Evolutionary conservation across 2,797 vertebrate species (phyloP), one percentile per base, ranked within the genome.

Genomic region (Dromococcyx pavoninus): DNA sequence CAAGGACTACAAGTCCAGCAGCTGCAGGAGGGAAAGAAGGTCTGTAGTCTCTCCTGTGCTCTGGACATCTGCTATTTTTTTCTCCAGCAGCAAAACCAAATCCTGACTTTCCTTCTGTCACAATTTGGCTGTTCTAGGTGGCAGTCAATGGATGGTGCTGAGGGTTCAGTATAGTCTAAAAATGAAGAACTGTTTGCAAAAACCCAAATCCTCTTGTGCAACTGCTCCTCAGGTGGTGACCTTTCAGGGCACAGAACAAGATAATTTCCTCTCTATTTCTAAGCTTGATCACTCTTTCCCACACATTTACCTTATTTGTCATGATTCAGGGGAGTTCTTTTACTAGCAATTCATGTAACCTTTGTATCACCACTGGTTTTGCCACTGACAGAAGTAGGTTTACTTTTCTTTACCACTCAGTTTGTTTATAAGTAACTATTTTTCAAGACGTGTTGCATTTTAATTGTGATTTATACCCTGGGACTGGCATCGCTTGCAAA

Each of bases 91-190:
- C 60, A 41, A 74, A 39, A 7, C 56, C 4, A 74, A 41, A 50
- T 62, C 30, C 35, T n/a, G 18, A 5, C 70, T 64, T 86, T 62
- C 65, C 65, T 56, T 41, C 67, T 56, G 77, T 61, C 32, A 4
- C 7, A 37, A 28, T 24, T 27, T 0, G 1, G 24, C 30, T 35
- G 27, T 7, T 62, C 35, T 4, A 30, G 14, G 17, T 46, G 25
- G 18, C 23, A 19, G 43, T 15, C 58, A 19, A 19, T 0, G 27
- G 24, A 58, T 9, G 17, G 39, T 44, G 32, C 58, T 0, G 0
- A 84, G 48, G 39, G 53, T 9, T 72, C 74, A 64, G 64, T 18
- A 2, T 0, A 10, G 23, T 7, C 51, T 41, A 4, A 53, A 77
- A 70, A 57, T 7, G 53, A 56, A 65, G 32, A 17, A 71, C 10